Evolutionary conservation across 2,113 vertebrate genomes (phyloP), one percentile per base, ranked within the genome.

Genomic region (Malurus elegans): DNA sequence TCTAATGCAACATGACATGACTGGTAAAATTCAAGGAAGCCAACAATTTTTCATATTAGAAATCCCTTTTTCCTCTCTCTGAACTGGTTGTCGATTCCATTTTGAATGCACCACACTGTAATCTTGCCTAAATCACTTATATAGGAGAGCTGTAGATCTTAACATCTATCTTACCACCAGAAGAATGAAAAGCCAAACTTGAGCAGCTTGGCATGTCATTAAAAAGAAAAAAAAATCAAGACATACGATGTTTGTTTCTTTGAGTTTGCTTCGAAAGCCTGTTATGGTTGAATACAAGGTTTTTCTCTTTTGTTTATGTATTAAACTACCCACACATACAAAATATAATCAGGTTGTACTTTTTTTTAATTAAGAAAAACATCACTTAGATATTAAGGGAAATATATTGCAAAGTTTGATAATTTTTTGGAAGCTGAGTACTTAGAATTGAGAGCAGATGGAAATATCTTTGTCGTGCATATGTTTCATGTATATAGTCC

Each of bases 1-100:
- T 94, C 87, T 97, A 97, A 97, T 97, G 94, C 91, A 97, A 97
- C 67, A 97, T 95, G 93, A 94, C 95, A 88, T 82, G 78, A 95
- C 92, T 97, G 90, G 92, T 94, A 97, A 96, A 96, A 95, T 96
- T 96, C 5, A 4, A 90, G 82, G 86, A 97, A 96, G 94, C 32
- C 91, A 94, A 91, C 85, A 82, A 95, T 97, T 93, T 97, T 97
- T 97, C 95, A 92, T 94, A 85, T 95, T 76, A 96, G 70, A 83
- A 92, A 83, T 40, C 32, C 56, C 75, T 50, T 95, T 80, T 92
- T 91, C 67, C 34, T 93, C 34, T 50, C 90, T 90, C 92, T 88
- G 87, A 95, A 81, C 89, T 48, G 18, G 72, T 62, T 23, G 79
- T 92, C 1, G 9, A 57, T 66, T 87, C 64, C 61, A 53, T 58